Evolutionary conservation across 2,888 invertebrate species (phyloP).

Genomic region (Glyphotaelius pellucidus): DNA sequence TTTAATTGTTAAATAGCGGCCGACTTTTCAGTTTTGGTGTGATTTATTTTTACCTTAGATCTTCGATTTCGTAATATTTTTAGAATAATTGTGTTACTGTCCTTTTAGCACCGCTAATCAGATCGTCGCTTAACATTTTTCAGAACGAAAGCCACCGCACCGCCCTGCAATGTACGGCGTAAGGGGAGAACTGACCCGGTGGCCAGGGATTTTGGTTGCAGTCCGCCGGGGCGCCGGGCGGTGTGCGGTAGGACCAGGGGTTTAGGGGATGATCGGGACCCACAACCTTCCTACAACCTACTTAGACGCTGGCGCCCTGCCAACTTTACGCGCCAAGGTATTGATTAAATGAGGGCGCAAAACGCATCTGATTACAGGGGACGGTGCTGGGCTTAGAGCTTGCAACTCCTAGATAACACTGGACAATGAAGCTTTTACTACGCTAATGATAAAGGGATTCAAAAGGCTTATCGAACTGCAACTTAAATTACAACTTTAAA

Average conservation of each 20-base stretch:
- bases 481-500: too few relatives aligned
- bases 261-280: neutral
- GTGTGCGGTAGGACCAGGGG: neutral
- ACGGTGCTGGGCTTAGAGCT: neutral
- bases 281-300: neutral
- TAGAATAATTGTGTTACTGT: too few relatives aligned
- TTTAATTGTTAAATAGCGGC: too few relatives aligned
- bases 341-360: constrained; percentile 3
- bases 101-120: too few relatives aligned
- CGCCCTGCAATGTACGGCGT: too few relatives aligned
- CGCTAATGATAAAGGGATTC: too few relatives aligned
- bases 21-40: too few relatives aligned
- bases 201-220: neutral
- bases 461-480: too few relatives aligned
- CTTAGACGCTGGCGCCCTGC: neutral
- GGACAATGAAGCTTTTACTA: neutral
- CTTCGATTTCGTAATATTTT: too few relatives aligned
- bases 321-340: constrained; percentile 2
- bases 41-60: too few relatives aligned
- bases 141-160: too few relatives aligned
- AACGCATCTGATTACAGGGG: neutral
- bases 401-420: neutral
- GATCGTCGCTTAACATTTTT: too few relatives aligned
- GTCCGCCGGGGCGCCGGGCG: neutral
- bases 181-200: neutral